Conservation (phyloP, 2,888 invertebrate genomes). For the Notocelia uddmanniana region DNA sequence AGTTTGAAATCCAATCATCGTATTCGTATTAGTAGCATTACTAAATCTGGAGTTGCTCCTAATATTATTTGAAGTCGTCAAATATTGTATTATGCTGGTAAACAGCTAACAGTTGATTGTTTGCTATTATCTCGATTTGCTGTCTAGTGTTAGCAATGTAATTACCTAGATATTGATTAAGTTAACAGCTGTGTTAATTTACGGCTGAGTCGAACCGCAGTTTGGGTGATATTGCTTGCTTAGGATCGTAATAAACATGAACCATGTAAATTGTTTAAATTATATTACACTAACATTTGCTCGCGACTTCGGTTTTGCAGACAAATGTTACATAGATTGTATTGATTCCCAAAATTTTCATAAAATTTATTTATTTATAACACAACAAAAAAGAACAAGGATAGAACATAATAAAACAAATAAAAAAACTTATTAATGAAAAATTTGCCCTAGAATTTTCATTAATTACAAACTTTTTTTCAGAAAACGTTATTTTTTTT, state of each 20-base stretch:
- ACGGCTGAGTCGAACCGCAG: neutral
- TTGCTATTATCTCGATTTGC: constrained; percentile 12
- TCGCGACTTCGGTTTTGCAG: too few relatives aligned
- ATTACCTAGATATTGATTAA: constrained; percentile 9
- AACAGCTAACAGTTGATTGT: constrained; percentile 12
- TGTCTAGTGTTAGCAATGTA: neutral
- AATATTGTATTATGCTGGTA: constrained; percentile 10
- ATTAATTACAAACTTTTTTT: too few relatives aligned
- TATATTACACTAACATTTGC: neutral
- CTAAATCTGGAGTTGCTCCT: neutral
- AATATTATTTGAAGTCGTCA: neutral
- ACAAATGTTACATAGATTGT: too few relatives aligned
- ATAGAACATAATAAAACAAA: too few relatives aligned
- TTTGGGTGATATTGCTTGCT: neutral
- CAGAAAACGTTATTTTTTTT: too few relatives aligned
- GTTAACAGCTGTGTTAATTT: constrained; percentile 10
- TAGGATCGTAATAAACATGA: constrained; percentile 1
- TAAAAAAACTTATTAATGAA: too few relatives aligned
- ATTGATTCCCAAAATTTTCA: too few relatives aligned
- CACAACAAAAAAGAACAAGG: too few relatives aligned
- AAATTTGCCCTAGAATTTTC: too few relatives aligned
- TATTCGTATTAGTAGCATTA: neutral
- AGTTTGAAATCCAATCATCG: neutral
- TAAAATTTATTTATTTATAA: too few relatives aligned
- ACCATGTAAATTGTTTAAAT: neutral